Percentiles rank a stretch among this genome's conserved stretches.
These are phyloP conservation scores for Drosophila lacertosa DNA, from an alignment of 1,140 invertebrate genomes.

Conservation along the genomic window DNA sequence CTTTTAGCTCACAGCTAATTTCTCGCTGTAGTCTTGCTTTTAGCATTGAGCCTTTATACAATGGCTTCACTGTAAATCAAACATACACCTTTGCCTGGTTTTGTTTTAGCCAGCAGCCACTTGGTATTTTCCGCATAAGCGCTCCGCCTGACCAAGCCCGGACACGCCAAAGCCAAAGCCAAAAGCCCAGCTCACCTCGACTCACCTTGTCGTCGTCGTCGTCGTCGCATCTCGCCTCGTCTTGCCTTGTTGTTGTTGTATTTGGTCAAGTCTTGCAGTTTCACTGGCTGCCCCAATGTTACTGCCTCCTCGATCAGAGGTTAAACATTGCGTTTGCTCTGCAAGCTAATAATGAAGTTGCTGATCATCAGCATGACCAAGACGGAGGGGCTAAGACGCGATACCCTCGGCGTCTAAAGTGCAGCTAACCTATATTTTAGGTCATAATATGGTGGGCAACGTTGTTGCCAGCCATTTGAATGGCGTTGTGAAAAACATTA, in stretches of 20 bases:
- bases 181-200: slow-evolving; percentile 2
- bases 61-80: slow-evolving; percentile 27
- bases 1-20: background rate
- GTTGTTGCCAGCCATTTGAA: slow-evolving; percentile 59
- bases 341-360: slow-evolving; percentile 41
- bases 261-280: slow-evolving; percentile 44
- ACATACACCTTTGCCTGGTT: slow-evolving; percentile 17
- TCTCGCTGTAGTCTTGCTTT: background rate
- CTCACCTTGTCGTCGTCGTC: slow-evolving; percentile 20
- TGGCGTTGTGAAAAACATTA: slow-evolving; percentile 82
- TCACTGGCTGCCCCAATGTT: slow-evolving; percentile 26
- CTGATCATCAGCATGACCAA: slow-evolving; percentile 56
- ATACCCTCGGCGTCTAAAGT: slow-evolving; percentile 8
- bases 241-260: slow-evolving; percentile 23
- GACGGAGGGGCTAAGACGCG: background rate
- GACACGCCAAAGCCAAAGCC: background rate
- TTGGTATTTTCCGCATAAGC: slow-evolving; percentile 14
- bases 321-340: slow-evolving; percentile 66
- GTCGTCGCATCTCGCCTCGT: background rate
- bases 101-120: slow-evolving; percentile 14
- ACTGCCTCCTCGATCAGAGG: slow-evolving; percentile 60
- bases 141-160: slow-evolving; percentile 1
- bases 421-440: slow-evolving; percentile 78
- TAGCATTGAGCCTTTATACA: slow-evolving; percentile 16
- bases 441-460: slow-evolving; percentile 46